A percentile compares a stretch with the other conserved stretches of the same genome.
phyloP scores from a whole-genome alignment of 35 echinoderm and acorn worm genomes.

The Heliocidaris tuberculata region DNA sequence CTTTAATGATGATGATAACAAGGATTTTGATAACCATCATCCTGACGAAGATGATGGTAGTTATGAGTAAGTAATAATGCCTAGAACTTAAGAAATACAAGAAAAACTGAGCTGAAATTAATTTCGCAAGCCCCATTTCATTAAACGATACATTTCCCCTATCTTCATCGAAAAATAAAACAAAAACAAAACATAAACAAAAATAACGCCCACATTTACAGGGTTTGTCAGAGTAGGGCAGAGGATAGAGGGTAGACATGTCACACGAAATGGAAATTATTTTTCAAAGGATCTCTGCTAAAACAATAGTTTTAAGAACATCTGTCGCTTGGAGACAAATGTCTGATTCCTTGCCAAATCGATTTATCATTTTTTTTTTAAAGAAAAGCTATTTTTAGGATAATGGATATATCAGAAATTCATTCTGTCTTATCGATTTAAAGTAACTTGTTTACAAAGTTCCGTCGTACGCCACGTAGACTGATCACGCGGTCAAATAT shows the following conservation, averaged over 20 bases:
- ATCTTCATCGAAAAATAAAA: no score
- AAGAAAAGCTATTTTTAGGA: not conserved
- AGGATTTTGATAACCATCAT: no score
- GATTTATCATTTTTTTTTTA: not conserved
- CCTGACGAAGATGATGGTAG: no score
- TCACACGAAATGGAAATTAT: not conserved
- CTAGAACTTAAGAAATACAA: no score
- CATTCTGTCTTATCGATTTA: not conserved
- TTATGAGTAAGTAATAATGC: no score
- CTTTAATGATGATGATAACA: no score
- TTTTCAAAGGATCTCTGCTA: not conserved
- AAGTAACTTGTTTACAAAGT: not conserved
- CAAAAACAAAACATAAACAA: no score
- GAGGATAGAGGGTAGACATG: not conserved
- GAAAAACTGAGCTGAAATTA: no score
- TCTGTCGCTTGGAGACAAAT: not conserved
- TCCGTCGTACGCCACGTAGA: no score
- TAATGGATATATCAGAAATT: not conserved
- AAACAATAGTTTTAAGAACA: conserved; percentile 13
- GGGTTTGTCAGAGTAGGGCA: not conserved
- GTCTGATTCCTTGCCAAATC: conserved; percentile 2
- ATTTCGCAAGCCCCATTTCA: no score
- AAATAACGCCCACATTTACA: not conserved
- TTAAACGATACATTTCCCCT: no score
- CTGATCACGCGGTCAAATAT: not conserved